Conservation (phyloP, 2,113 vertebrate genomes). For the Chaetodon auriga region DNA sequence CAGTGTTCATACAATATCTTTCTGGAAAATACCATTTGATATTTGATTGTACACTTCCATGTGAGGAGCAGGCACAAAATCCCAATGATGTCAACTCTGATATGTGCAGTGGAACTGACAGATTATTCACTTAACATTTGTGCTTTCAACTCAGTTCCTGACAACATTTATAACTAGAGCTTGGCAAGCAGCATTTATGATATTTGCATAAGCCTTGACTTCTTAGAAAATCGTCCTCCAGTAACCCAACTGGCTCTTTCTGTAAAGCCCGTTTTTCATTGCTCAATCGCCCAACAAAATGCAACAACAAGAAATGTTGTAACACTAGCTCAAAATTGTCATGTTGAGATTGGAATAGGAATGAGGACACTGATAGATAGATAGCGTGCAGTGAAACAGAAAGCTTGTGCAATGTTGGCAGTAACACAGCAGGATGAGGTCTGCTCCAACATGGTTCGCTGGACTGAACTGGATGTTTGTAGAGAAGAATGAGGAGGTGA, state of each 20-base stretch:
- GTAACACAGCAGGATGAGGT: conserved; percentile 2
- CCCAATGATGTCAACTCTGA: conserved; percentile 29
- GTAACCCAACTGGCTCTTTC: background rate
- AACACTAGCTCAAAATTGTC: conserved; percentile 23
- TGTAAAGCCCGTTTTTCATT: conserved; percentile 10
- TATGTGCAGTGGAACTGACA: conserved; percentile 22
- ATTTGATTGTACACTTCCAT: conserved; percentile 26
- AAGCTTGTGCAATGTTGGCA: conserved; percentile 38
- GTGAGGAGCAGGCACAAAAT: conserved; percentile 18
- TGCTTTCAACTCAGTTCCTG: conserved; percentile 20
- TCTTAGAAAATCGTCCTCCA: conserved; percentile 6
- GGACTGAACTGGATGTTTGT: conserved; percentile 6
- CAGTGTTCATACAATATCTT: conserved; percentile 36
- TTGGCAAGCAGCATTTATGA: background rate
- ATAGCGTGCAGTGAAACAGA: conserved; percentile 1
- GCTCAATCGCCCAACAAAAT: conserved; percentile 22
- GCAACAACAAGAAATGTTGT: conserved; percentile 34
- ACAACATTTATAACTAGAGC: background rate
- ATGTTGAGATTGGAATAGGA: conserved; percentile 30
- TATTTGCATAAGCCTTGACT: background rate
- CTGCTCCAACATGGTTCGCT: background rate
- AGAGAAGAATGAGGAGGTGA: background rate
- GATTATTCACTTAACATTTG: conserved; percentile 46
- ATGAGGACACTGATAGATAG: conserved; percentile 4
- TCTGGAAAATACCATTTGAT: conserved; percentile 28